These are phyloP conservation scores for Porites evermanni DNA, from an alignment of 92 coral and sea anemone species.

Conservation along the genomic window DNA sequence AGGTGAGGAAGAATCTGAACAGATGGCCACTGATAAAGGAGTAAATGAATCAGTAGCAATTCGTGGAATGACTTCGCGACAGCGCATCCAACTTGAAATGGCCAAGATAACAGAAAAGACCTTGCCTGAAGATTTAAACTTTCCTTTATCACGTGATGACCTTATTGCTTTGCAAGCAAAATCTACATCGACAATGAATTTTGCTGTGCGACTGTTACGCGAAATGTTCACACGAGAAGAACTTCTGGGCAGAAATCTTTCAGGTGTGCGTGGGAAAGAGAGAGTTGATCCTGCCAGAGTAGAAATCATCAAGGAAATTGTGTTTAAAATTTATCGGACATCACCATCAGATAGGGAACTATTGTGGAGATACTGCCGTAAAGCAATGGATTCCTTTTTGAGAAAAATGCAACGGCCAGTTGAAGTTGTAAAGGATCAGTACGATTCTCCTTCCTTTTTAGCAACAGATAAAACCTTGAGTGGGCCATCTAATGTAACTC, in stretches of 20 bases:
- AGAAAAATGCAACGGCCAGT: conserved; percentile 36
- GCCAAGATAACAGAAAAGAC: conserved; percentile 33
- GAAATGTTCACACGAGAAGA: conserved; percentile 32
- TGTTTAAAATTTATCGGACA: conserved; percentile 39
- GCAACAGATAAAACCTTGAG: not conserved
- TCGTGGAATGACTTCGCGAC: conserved; percentile 31
- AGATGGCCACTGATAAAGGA: not conserved
- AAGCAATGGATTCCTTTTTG: conserved; percentile 47
- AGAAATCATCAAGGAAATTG: conserved; percentile 41
- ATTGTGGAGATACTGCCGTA: conserved; percentile 41
- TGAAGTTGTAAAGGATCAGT: conserved; percentile 8
- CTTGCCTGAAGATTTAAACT: conserved; percentile 22
- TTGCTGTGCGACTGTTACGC: conserved; percentile 38
- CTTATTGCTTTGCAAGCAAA: conserved; percentile 21
- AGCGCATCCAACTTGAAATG: conserved; percentile 42
- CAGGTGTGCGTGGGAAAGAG: conserved; percentile 46
- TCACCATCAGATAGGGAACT: conserved; percentile 34
- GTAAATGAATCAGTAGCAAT: not conserved
- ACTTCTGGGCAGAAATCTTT: conserved; percentile 26
- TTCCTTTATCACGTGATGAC: conserved; percentile 28
- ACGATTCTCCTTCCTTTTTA: not conserved
- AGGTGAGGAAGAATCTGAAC: not conserved
- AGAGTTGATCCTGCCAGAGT: conserved; percentile 35
- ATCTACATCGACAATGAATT: conserved; percentile 40
- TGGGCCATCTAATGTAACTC: not conserved